Base-by-base conservation (phyloP, 2,113 vertebrate genomes). In the Nymphicus hollandicus region DNA sequence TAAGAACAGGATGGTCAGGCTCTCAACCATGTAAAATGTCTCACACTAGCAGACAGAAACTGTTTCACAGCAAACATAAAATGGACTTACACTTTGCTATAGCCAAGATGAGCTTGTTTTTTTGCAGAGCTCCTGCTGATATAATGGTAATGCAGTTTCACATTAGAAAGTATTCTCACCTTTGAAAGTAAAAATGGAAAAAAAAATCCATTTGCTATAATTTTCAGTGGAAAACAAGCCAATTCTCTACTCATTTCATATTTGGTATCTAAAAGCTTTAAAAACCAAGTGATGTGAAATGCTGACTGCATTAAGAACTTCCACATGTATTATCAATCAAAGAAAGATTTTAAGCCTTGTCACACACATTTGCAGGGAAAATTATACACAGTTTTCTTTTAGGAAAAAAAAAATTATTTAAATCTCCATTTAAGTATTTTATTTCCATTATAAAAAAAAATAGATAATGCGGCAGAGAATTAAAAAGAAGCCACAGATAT, bases 171-270 rank as follows among this genome's bases (percentile, higher is more conserved):
- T 68, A 56, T 81, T 64, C 53, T 53, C 69, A 52, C 63, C 72
- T 95, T 77, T 93, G 88, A 96, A 87, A 94, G 82, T 78, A 92
- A 95, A 96, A 91, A 70, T 43, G 13, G 13, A 1, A 23, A 78
- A 81, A 74, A 88, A 71, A 86, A 81, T 91, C 86, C 49, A 76
- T 92, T 95, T 94, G 44, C 81, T 81, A 31, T 61, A 69, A 94
- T 96, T 76, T 92, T 81, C 87, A 69, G 80, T 82, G 76, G 74
- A 91, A 96, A 86, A 82, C 89, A 94, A 93, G 73, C 86, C 93
- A 94, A 76, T 96, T 96, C 93, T 91, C 65, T 47, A 64, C 65
- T 95, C 81, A 46, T 91, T 95, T 89, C 28, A 18, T 93, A 81
- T 86, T 83, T 87, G 61, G 39, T 87, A 49, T 91, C 86, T 93